Conservation (phyloP, 1,140 invertebrate species). For the Drosophila arawakana region DNA sequence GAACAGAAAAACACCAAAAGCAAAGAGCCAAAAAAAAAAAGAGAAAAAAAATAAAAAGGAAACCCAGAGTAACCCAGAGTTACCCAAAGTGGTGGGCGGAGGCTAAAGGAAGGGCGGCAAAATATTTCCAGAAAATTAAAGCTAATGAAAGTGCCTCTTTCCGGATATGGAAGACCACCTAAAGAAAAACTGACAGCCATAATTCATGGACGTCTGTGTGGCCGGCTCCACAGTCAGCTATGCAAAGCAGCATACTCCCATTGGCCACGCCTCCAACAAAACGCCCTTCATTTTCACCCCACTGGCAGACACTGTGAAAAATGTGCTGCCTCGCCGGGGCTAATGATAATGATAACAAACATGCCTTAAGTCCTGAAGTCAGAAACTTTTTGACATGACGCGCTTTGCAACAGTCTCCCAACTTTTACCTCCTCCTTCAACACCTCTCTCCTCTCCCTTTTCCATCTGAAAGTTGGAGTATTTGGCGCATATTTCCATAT, state of each 20-base stretch:
- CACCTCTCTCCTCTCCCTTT: background rate
- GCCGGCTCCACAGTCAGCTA: background rate
- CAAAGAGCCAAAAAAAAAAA: constrained; percentile 39
- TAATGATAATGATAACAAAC: constrained; percentile 83
- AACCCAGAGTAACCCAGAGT: background rate
- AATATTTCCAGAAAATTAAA: constrained; percentile 83
- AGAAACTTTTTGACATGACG: constrained; percentile 78
- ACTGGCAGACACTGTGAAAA: constrained; percentile 58
- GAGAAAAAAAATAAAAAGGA: constrained; percentile 18
- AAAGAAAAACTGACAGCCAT: constrained; percentile 79
- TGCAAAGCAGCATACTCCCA: constrained; percentile 24
- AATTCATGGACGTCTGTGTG: constrained; percentile 69
- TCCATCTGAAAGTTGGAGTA: constrained; percentile 5
- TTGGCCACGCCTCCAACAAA: background rate
- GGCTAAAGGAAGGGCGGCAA: constrained; percentile 34
- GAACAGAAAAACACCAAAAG: constrained; percentile 59
- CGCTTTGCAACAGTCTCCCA: constrained; percentile 26
- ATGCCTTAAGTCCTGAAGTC: constrained; percentile 74
- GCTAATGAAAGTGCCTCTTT: constrained; percentile 79
- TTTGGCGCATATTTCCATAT: constrained; percentile 72
- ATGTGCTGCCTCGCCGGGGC: constrained; percentile 55
- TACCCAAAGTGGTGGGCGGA: background rate
- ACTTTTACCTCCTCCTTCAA: background rate
- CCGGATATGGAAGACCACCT: constrained; percentile 47
- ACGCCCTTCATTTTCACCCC: constrained; percentile 21